Conservation (phyloP, 1,140 invertebrate species). For the Amyelois transitella region DNA sequence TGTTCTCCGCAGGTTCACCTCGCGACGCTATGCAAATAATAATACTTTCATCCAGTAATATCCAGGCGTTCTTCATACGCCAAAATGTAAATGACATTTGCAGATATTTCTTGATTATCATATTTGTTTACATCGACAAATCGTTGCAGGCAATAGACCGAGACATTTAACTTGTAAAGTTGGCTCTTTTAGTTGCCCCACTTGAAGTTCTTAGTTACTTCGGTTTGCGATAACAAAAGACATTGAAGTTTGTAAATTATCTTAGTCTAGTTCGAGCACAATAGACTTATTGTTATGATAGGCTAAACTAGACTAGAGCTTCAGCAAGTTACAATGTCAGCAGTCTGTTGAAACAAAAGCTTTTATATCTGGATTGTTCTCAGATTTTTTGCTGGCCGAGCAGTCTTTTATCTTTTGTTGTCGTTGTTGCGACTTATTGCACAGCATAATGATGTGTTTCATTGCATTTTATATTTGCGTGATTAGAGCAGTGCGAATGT, state of each 20-base stretch:
- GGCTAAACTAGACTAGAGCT: neutral
- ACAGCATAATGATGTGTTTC: too few species aligned
- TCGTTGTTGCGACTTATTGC: neutral
- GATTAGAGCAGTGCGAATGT: slow-evolving; percentile 22
- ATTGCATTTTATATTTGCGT: neutral
- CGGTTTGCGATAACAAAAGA: slow-evolving; percentile 1
- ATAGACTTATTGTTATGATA: slow-evolving; percentile 1
- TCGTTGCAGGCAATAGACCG: neutral
- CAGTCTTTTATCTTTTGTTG: neutral
- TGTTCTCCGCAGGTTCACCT: slow-evolving; percentile 22
- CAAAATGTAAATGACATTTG: slow-evolving; percentile 22
- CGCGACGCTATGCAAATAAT: slow-evolving; percentile 45
- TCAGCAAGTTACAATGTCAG: neutral
- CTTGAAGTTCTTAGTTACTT: slow-evolving; percentile 4
- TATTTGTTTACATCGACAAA: slow-evolving; percentile 8
- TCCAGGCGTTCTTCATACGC: slow-evolving; percentile 17
- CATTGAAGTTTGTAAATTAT: slow-evolving; percentile 4
- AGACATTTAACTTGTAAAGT: slow-evolving; percentile 3
- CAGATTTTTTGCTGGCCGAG: neutral
- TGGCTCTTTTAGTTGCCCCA: slow-evolving; percentile 1
- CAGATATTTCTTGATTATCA: slow-evolving; percentile 15
- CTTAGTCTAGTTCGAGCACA: neutral
- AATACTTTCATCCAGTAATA: slow-evolving; percentile 35
- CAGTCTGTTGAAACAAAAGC: neutral
- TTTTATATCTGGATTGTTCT: neutral